Evolutionary conservation across 37 sponge, comb jelly and placozoan genomes (phyloP).

Genomic region (Mnemiopsis leidyi): DNA sequence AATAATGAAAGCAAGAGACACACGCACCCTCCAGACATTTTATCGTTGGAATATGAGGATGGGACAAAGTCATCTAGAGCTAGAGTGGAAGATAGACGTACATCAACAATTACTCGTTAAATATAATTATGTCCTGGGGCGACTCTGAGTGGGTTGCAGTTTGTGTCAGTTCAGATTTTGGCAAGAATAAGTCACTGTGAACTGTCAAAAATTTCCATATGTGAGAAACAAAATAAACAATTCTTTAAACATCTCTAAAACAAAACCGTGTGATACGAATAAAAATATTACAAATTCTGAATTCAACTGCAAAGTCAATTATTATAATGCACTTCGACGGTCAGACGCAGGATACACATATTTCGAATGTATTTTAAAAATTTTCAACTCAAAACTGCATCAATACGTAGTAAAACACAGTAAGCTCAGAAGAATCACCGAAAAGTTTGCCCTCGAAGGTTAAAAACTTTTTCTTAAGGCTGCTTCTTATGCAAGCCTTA

Average conservation of each 20-base stretch:
- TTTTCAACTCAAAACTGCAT: not conserved
- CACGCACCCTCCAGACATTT: too few relatives aligned
- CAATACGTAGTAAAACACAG: not conserved
- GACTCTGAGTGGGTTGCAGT: too few relatives aligned
- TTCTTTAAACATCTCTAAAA: constrained; percentile 56
- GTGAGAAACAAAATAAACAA: too few relatives aligned
- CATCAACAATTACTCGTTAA: too few relatives aligned
- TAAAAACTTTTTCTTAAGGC: not conserved
- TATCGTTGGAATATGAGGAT: too few relatives aligned
- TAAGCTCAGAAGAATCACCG: not conserved
- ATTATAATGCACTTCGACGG: not conserved
- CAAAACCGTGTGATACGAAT: constrained; percentile 64
- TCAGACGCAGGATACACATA: not conserved
- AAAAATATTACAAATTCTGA: constrained; percentile 66
- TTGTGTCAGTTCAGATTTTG: too few relatives aligned
- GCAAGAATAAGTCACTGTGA: too few relatives aligned
- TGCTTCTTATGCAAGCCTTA: not conserved
- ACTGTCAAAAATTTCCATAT: too few relatives aligned
- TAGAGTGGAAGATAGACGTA: too few relatives aligned
- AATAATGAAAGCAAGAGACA: too few relatives aligned
- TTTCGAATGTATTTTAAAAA: not conserved
- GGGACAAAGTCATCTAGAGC: too few relatives aligned
- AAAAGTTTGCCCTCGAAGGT: not conserved
- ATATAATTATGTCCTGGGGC: too few relatives aligned
- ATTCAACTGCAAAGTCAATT: constrained; percentile 58